These are phyloP conservation scores for Thalassaphorura encarpata DNA, from an alignment of 1,140 invertebrate species.

Conservation along the genomic window DNA sequence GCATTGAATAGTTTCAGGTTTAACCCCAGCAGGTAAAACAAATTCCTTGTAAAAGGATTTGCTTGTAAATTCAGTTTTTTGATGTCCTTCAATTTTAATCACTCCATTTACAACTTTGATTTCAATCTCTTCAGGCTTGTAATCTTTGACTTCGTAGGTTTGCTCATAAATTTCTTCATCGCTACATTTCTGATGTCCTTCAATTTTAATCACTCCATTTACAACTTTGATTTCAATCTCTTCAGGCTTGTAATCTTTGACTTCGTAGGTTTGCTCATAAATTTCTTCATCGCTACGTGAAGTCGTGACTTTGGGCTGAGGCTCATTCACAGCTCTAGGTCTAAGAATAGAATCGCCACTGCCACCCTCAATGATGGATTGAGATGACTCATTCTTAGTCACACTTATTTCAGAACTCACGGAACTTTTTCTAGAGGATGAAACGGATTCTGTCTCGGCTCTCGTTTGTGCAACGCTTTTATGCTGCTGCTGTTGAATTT, in stretches of 20 bases:
- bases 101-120: neutral
- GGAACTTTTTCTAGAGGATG: neutral
- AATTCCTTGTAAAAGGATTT: conserved; percentile 1
- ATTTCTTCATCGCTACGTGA: too few relatives aligned
- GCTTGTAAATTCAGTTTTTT: conserved; percentile 9
- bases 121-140: conserved; percentile 6
- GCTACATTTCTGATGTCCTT: conserved; percentile 14
- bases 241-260: conserved; percentile 9
- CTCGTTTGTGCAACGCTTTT: neutral
- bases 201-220: neutral
- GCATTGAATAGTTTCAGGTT: neutral
- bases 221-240: conserved; percentile 4
- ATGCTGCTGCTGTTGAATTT: neutral
- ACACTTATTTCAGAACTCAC: neutral
- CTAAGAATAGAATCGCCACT: neutral
- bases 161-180: too few relatives aligned
- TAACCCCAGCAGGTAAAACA: neutral
- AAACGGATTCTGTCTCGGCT: neutral
- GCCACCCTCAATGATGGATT: neutral
- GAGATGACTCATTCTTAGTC: neutral
- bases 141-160: conserved; percentile 8
- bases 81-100: conserved; percentile 8
- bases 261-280: too few relatives aligned
- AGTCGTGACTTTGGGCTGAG: neutral
- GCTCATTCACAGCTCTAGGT: neutral